Base-by-base conservation (phyloP, 2,888 invertebrate genomes). In the Pemphredon lugubris region DNA sequence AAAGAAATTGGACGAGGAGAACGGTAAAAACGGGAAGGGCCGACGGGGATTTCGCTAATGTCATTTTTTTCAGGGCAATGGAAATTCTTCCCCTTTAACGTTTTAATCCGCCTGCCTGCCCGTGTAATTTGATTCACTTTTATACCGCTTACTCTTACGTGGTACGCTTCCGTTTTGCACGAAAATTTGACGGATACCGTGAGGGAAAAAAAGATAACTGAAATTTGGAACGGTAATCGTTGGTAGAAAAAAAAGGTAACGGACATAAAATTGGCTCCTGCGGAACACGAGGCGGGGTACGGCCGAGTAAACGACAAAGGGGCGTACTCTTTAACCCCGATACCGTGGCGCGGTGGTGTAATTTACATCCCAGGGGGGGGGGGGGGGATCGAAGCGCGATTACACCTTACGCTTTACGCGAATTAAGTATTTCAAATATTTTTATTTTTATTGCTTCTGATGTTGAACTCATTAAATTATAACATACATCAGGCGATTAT, bases 111-210 rank as follows among this genome's bases (percentile, higher is more conserved):
- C 57, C 71, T 23, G 59, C 67, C 65, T 60, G 53, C 32, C 63
- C 48, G 54, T 72, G 82, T 82, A 82, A 82, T 74, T 74, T 63
- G 70, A 79, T 82, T 74, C 74, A 64, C 75, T 75, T 73, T 67
- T 69, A 72, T 68, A 47, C 58, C 66, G 59, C 26, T 42, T 58
- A 71, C 37, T 57, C 44, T 53, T 26, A 21, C 9, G 16, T 16
- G 50, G 40, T 26, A 32, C 40, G 59, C 48, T 57, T 55, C 50
- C 48, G 53, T 48, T 77, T 64, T 58, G 50, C 47, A 44, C 44
- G 40, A 64, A 66, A 67, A 77, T 77, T 71, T 69, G 58, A 54
- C 55, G 61, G 51, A 16, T 37, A 65, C 26, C 18, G 44, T 37
- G 37, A 45, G 55, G 37, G 44, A 23, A 11, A 34, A 39, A 50